Conservation (phyloP, 35 echinoderm and acorn worm species). For the Diadema setosum region DNA sequence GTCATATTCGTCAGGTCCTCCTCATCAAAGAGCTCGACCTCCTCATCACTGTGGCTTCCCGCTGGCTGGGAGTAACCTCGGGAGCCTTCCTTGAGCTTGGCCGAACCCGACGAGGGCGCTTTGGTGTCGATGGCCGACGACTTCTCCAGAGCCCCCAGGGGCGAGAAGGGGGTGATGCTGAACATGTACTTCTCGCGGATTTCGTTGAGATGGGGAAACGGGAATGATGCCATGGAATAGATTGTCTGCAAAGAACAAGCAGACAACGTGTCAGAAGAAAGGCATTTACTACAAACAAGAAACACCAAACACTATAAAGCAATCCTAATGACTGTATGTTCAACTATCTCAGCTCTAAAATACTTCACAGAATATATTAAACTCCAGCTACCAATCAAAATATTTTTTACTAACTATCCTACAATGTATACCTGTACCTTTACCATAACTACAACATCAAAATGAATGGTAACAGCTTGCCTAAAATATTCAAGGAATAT, state of each 20-base stretch:
- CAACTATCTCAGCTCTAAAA: too few species aligned
- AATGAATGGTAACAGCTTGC: too few species aligned
- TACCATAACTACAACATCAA: too few species aligned
- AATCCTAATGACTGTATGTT: too few species aligned
- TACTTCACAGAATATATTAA: too few species aligned
- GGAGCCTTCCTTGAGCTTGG: neutral
- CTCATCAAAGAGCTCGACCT: slow-evolving; percentile 74
- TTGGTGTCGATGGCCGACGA: slow-evolving; percentile 39
- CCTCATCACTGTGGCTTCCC: slow-evolving; percentile 82
- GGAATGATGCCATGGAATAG: slow-evolving; percentile 90
- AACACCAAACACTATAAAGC: too few species aligned
- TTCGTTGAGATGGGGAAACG: slow-evolving; percentile 96
- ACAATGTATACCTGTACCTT: too few species aligned
- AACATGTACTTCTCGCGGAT: slow-evolving; percentile 99
- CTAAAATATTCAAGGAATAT: too few species aligned
- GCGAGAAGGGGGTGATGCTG: slow-evolving; percentile 98
- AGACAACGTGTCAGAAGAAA: neutral
- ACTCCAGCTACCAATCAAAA: too few species aligned
- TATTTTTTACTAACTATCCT: too few species aligned
- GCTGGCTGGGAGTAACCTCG: neutral
- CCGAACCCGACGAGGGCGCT: neutral
- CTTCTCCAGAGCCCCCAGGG: slow-evolving; percentile 76
- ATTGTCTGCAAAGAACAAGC: slow-evolving; percentile 55
- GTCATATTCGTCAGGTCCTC: slow-evolving; percentile 70
- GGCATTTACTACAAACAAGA: too few species aligned